These are phyloP conservation scores for Zoanthus solanderi DNA, from an alignment of 92 coral and sea anemone species.

Conservation along the genomic window DNA sequence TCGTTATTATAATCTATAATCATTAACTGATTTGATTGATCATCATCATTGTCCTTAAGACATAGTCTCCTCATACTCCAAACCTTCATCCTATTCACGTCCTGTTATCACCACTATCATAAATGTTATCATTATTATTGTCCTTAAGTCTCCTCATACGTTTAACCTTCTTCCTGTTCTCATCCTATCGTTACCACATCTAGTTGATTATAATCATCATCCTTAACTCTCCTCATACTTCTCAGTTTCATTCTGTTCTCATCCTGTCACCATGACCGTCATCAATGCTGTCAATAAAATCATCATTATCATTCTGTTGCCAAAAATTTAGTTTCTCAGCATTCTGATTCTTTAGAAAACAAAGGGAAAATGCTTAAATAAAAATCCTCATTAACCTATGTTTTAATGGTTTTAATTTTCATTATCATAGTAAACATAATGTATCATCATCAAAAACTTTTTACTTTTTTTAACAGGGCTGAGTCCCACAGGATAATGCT, in stretches of 20 bases:
- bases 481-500: constrained; percentile 73
- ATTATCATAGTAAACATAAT: not conserved
- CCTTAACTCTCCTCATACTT: not conserved
- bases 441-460: not conserved
- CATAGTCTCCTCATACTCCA: not conserved
- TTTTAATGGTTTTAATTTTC: not conserved
- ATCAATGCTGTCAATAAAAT: no score
- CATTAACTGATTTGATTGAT: not conserved
- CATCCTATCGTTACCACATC: not conserved
- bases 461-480: constrained; percentile 55
- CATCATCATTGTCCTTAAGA: not conserved
- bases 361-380: no score
- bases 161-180: not conserved
- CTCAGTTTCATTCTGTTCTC: not conserved
- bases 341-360: no score
- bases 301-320: no score
- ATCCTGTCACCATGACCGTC: not conserved
- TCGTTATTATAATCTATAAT: no score
- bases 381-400: no score
- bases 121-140: not conserved
- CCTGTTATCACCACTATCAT: not conserved
- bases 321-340: no score
- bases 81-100: not conserved
- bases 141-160: not conserved
- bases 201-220: not conserved